phyloP scores from a whole-genome alignment of 1,140 invertebrate species.

The Piezodorus guildinii region DNA sequence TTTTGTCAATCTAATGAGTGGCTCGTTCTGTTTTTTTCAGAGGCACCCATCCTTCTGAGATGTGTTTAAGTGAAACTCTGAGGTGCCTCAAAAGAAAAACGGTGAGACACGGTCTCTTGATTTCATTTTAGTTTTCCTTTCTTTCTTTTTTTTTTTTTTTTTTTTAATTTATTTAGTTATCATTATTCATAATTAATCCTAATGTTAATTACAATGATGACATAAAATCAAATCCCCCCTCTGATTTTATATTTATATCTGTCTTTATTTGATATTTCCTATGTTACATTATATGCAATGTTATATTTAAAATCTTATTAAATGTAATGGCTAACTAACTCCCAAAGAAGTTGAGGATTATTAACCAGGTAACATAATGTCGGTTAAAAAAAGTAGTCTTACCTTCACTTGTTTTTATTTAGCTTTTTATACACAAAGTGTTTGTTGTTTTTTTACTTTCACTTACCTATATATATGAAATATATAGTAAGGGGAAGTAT shows the following conservation, averaged over 20 bases:
- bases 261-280: not conserved
- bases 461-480: too few species aligned
- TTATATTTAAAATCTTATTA: too few species aligned
- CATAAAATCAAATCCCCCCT: conserved; percentile 1
- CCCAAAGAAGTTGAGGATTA: too few species aligned
- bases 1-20: conserved; percentile 23
- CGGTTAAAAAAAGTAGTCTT: too few species aligned
- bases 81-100: conserved; percentile 22
- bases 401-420: too few species aligned
- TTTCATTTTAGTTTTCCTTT: conserved; percentile 16
- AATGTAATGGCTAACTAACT: too few species aligned
- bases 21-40: conserved; percentile 21
- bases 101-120: conserved; percentile 21
- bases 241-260: not conserved
- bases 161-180: conserved; percentile 12
- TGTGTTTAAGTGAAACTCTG: conserved; percentile 16
- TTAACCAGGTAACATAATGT: too few species aligned
- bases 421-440: too few species aligned
- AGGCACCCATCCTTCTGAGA: conserved; percentile 18
- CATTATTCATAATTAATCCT: not conserved
- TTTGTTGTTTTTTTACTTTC: too few species aligned
- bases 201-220: not conserved
- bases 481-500: too few species aligned
- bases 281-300: too few species aligned
- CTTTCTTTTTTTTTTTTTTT: conserved; percentile 10